Evolutionary conservation across 2,888 invertebrate genomes (phyloP).

Genomic region (Prenolepis imparis): DNA sequence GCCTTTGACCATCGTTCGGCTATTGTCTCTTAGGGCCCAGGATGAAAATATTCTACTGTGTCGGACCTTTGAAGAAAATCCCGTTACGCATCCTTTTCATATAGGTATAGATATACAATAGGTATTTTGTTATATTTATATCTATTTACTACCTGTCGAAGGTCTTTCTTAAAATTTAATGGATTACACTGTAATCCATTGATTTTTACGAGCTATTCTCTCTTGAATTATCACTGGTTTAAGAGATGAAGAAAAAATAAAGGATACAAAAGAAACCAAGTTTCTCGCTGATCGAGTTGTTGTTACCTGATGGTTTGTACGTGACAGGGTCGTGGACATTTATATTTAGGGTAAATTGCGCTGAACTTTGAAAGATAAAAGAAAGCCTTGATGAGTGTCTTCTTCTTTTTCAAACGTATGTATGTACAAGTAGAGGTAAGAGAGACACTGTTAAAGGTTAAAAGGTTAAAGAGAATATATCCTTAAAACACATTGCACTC

Average conservation of each 20-base stretch:
- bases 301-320: neutral
- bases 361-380: too few relatives aligned
- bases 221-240: neutral
- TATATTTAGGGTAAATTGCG: too few relatives aligned
- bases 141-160: neutral
- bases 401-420: too few relatives aligned
- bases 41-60: constrained; percentile 58
- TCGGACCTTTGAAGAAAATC: constrained; percentile 3
- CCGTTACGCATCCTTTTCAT: neutral
- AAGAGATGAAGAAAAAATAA: neutral
- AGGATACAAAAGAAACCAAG: neutral
- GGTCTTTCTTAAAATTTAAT: constrained; percentile 13
- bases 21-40: constrained; percentile 58
- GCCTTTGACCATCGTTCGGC: constrained; percentile 68
- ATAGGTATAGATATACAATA: neutral
- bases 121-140: neutral
- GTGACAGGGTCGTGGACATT: constrained; percentile 26
- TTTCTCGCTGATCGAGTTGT: too few relatives aligned
- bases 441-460: too few relatives aligned
- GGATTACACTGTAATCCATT: constrained; percentile 37
- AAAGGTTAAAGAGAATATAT: too few relatives aligned
- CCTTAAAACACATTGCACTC: too few relatives aligned
- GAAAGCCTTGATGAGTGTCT: too few relatives aligned
- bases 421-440: too few relatives aligned
- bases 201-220: constrained; percentile 22